Conservation (phyloP, 2,888 invertebrate species). For the Agrypnus murinus region DNA sequence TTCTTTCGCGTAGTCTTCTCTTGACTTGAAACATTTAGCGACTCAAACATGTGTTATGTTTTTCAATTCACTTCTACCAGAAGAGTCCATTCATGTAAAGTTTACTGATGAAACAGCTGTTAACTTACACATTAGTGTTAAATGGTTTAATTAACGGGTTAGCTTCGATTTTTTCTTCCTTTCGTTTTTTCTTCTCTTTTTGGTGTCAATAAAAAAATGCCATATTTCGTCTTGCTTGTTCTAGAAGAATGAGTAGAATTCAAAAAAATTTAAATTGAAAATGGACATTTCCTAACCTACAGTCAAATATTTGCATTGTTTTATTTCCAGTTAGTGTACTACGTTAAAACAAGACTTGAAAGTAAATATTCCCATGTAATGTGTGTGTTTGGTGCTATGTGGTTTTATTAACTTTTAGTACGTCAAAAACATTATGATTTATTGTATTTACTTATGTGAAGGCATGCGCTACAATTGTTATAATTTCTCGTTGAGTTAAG, state of each 20-base stretch:
- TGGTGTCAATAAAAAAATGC: neutral
- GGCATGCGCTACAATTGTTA: slow-evolving; percentile 20
- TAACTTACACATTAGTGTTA: slow-evolving; percentile 41
- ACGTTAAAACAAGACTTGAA: neutral
- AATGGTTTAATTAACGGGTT: slow-evolving; percentile 37
- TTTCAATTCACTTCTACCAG: slow-evolving; percentile 35
- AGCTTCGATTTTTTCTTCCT: slow-evolving; percentile 14
- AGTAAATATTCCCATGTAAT: slow-evolving; percentile 26
- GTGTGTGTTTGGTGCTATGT: slow-evolving; percentile 1
- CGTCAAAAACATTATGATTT: slow-evolving; percentile 39
- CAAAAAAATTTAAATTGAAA: neutral
- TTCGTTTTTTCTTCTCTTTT: neutral
- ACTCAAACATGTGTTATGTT: slow-evolving; percentile 39
- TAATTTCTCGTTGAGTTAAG: neutral
- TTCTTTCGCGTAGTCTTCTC: slow-evolving; percentile 31
- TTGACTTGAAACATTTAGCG: slow-evolving; percentile 38
- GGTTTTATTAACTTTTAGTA: slow-evolving; percentile 1
- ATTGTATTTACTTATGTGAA: slow-evolving; percentile 32
- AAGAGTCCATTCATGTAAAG: slow-evolving; percentile 40
- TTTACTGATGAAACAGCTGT: slow-evolving; percentile 45
- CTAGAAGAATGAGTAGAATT: neutral
- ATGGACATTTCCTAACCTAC: slow-evolving; percentile 8
- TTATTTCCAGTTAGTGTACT: slow-evolving; percentile 22
- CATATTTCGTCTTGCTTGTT: neutral
- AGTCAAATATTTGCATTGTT: slow-evolving; percentile 32